Conservation (phyloP, 2,797 vertebrate species). For the Melanotaenia nigrans region DNA sequence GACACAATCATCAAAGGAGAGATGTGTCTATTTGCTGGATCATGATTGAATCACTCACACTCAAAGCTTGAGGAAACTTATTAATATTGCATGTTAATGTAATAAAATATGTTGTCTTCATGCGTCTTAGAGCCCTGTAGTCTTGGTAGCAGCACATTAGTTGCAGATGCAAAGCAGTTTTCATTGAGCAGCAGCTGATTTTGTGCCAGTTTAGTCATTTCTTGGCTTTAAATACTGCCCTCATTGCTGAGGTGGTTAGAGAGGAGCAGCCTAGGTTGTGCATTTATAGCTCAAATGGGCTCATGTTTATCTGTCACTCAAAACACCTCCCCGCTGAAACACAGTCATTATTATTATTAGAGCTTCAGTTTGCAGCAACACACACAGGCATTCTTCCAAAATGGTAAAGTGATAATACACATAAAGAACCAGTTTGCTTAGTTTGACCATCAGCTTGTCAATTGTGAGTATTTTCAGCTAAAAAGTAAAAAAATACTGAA, state of each 20-base stretch:
- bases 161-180: not conserved
- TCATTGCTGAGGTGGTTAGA: conserved; percentile 4
- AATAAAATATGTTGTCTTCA: conserved; percentile 34
- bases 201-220: conserved; percentile 17
- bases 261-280: conserved; percentile 1
- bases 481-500: too few species aligned
- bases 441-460: too few species aligned
- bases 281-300: too few species aligned
- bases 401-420: too few species aligned
- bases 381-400: not conserved
- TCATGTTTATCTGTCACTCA: too few species aligned
- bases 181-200: not conserved
- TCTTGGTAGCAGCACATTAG: conserved; percentile 7
- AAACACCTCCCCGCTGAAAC: not conserved
- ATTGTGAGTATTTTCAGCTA: too few species aligned
- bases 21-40: conserved; percentile 51
- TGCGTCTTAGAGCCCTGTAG: not conserved
- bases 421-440: too few species aligned
- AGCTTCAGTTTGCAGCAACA: not conserved
- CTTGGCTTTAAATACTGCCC: not conserved
- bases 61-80: conserved; percentile 15
- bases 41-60: conserved; percentile 31
- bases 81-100: conserved; percentile 41
- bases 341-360: too few species aligned
- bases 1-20: conserved; percentile 32